These are phyloP conservation scores for Pristionchus arcanus DNA, from an alignment of 2,888 invertebrate genomes.

Conservation along the genomic window DNA sequence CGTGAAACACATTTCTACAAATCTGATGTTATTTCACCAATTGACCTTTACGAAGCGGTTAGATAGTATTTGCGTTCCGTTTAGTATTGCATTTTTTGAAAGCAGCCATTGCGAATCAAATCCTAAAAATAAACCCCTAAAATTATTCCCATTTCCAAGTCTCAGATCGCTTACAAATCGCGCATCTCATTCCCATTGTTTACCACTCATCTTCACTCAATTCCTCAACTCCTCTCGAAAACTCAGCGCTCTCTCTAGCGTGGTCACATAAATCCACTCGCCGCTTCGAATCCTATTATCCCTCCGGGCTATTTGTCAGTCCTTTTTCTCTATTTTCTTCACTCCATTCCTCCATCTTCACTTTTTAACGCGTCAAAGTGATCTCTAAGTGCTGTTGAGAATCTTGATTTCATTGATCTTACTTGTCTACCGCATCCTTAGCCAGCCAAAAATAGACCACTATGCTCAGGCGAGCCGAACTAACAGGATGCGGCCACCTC, in stretches of 20 bases:
- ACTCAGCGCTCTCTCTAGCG: not conserved
- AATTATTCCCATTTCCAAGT: not conserved
- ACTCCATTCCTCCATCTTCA: not conserved
- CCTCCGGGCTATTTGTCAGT: slow-evolving; percentile 34
- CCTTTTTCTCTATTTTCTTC: not conserved
- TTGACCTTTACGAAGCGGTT: too few relatives aligned
- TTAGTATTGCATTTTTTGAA: too few relatives aligned
- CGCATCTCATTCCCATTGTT: not conserved
- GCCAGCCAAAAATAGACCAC: too few relatives aligned
- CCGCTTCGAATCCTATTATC: slow-evolving; percentile 47
- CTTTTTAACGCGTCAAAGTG: not conserved
- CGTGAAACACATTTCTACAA: too few relatives aligned
- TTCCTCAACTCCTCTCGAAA: not conserved
- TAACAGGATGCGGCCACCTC: not conserved
- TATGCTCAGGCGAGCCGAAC: too few relatives aligned
- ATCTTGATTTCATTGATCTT: not conserved
- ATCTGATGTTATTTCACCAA: too few relatives aligned
- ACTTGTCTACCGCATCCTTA: too few relatives aligned
- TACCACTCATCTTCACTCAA: not conserved
- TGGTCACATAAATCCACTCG: not conserved
- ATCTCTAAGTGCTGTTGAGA: not conserved
- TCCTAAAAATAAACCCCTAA: too few relatives aligned
- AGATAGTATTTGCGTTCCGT: too few relatives aligned
- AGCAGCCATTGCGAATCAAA: too few relatives aligned
- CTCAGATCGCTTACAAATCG: not conserved